Evolutionary conservation across 2,888 invertebrate genomes (phyloP).

Genomic region (Cerastis leucographa): DNA sequence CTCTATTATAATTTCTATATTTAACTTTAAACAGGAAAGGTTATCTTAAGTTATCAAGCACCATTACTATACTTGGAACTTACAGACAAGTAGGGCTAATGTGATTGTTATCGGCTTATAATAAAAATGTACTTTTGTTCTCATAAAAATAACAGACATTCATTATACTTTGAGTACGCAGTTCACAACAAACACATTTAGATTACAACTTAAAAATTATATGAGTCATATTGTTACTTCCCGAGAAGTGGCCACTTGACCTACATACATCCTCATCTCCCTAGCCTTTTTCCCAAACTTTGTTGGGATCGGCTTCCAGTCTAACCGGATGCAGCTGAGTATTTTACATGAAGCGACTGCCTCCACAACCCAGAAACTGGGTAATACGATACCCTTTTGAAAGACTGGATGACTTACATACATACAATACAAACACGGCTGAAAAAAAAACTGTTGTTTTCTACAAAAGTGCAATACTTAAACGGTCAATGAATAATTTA

Average conservation of each 20-base stretch:
- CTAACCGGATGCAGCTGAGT: too few species aligned
- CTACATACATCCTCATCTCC: neutral
- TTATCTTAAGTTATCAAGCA: neutral
- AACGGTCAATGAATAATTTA: too few species aligned
- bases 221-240: neutral
- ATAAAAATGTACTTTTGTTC: neutral
- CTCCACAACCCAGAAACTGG: too few species aligned
- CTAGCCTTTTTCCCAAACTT: too few species aligned
- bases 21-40: neutral
- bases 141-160: neutral
- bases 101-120: neutral
- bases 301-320: too few species aligned
- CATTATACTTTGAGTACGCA: neutral
- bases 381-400: too few species aligned
- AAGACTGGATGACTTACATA: too few species aligned
- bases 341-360: too few species aligned
- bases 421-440: too few species aligned
- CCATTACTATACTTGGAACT: neutral
- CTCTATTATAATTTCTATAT: neutral
- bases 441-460: too few species aligned
- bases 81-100: neutral
- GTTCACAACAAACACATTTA: neutral
- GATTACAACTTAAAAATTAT: neutral
- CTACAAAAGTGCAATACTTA: too few species aligned
- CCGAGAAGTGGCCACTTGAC: neutral